Conservation (phyloP, 2,113 vertebrate genomes). For the Empidonax alnorum region DNA sequence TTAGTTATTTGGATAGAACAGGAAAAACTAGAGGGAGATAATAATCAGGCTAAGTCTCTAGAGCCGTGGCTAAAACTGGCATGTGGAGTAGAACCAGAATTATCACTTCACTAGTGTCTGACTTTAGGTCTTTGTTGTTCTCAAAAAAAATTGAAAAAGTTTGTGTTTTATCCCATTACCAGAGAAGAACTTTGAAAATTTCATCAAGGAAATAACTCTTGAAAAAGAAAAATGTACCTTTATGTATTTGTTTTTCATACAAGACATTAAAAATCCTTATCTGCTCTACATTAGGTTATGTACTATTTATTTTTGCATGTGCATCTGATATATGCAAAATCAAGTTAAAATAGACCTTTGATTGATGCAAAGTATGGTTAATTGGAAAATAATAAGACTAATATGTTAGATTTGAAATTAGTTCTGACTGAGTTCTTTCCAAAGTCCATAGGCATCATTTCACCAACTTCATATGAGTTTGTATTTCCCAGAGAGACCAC, state of each 20-base stretch:
- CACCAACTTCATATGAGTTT: background rate
- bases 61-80: background rate
- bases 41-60: background rate
- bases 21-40: background rate
- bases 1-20: background rate
- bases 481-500: background rate
- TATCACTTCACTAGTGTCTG: background rate
- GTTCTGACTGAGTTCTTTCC: background rate
- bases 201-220: background rate
- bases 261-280: background rate
- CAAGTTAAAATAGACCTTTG: background rate
- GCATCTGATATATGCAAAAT: background rate
- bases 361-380: background rate
- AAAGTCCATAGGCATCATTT: background rate
- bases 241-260: background rate
- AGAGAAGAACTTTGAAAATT: background rate
- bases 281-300: background rate
- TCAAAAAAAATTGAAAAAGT: background rate
- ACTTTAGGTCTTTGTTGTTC: background rate
- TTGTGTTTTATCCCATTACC: background rate
- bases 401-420: background rate
- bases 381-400: background rate
- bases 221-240: background rate
- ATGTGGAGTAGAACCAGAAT: background rate
- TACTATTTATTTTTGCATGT: background rate